These are phyloP conservation scores for Graptemys geographica DNA, from an alignment of 2,797 vertebrate genomes.

Conservation along the genomic window DNA sequence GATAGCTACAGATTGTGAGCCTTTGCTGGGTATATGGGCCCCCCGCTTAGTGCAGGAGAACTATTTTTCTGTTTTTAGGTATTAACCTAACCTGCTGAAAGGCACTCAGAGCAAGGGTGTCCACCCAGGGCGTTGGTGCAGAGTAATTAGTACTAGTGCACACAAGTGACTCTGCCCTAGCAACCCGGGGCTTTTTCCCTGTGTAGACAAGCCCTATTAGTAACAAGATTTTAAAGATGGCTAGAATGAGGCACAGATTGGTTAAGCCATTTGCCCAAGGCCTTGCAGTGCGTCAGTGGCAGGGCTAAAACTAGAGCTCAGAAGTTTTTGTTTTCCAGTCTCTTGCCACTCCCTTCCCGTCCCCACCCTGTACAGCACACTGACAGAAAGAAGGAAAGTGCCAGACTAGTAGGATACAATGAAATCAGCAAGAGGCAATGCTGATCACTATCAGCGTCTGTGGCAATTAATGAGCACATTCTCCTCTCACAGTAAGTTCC, in stretches of 20 bases:
- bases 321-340: fast-evolving
- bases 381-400: background rate
- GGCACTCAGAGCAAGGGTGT: background rate
- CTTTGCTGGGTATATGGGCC: background rate
- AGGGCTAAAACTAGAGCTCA: background rate
- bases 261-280: background rate
- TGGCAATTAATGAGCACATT: background rate
- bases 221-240: background rate
- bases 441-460: background rate
- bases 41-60: background rate
- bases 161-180: background rate
- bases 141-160: background rate
- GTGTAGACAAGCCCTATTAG: background rate
- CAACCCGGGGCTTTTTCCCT: background rate
- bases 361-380: background rate
- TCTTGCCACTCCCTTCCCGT: background rate
- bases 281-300: background rate
- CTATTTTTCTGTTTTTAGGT: background rate
- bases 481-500: background rate
- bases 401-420: background rate
- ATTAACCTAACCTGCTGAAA: no score
- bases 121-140: background rate
- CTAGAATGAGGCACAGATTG: fast-evolving
- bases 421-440: background rate
- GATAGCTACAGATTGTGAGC: background rate